These are phyloP conservation scores for Tetragnatha montana DNA, from an alignment of 2,888 invertebrate species.

Conservation along the genomic window DNA sequence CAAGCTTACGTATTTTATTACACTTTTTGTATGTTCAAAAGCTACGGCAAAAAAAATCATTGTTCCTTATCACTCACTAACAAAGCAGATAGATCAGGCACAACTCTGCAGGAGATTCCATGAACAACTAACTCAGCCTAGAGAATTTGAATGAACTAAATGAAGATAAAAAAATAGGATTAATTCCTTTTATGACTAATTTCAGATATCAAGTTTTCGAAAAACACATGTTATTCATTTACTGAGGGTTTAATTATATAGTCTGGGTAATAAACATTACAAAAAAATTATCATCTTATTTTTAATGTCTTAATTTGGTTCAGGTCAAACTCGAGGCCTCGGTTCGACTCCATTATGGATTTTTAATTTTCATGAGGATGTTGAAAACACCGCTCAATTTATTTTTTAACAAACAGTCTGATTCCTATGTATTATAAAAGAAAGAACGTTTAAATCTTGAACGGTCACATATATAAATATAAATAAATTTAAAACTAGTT, in stretches of 20 bases:
- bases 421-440: constrained; percentile 63
- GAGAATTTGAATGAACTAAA: not conserved
- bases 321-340: no score
- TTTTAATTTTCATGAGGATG: constrained; percentile 48
- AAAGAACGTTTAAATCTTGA: constrained; percentile 37
- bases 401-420: constrained; percentile 58
- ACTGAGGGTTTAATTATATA: no score
- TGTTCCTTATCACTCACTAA: no score
- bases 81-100: no score
- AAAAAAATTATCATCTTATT: no score
- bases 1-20: not conserved
- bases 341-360: not conserved
- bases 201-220: no score
- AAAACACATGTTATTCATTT: no score
- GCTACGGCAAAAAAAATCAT: no score
- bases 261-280: no score
- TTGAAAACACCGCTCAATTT: constrained; percentile 54
- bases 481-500: constrained; percentile 50
- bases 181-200: no score
- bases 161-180: no score
- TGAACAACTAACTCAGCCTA: constrained; percentile 35
- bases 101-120: not conserved
- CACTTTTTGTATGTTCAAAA: not conserved
- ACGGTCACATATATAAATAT: constrained; percentile 37
- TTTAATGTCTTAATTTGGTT: no score